Percentiles rank a stretch among this genome's conserved stretches.
phyloP scores from a whole-genome alignment of 2,888 invertebrate species.

The Megaustenia siamemsis region DNA sequence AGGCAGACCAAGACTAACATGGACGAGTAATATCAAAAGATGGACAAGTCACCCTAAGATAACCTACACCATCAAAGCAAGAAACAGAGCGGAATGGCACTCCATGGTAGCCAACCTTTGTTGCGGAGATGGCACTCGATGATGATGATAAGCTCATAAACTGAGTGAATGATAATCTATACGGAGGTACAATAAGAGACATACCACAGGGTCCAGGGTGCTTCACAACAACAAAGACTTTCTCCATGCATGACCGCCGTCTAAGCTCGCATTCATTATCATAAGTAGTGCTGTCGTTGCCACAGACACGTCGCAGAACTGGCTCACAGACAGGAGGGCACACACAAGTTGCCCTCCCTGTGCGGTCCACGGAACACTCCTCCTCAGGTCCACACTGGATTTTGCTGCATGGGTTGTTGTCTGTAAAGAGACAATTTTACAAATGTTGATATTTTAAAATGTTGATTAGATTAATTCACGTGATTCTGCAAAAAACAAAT shows the following conservation, averaged over 20 bases:
- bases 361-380: slow-evolving; percentile 89
- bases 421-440: slow-evolving; percentile 81
- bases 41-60: no score
- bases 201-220: slow-evolving; percentile 90
- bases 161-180: background rate
- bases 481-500: no score
- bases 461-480: no score
- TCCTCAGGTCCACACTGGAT: slow-evolving; percentile 89
- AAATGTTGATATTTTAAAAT: no score
- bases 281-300: slow-evolving; percentile 82
- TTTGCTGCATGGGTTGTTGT: slow-evolving; percentile 90
- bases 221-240: slow-evolving; percentile 87
- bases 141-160: background rate
- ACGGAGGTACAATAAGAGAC: background rate
- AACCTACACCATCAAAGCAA: no score
- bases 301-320: slow-evolving; percentile 84
- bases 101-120: no score
- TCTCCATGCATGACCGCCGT: slow-evolving; percentile 88
- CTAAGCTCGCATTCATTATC: slow-evolving; percentile 88
- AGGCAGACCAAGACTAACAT: no score
- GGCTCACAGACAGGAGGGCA: slow-evolving; percentile 91
- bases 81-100: no score
- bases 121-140: no score
- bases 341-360: slow-evolving; percentile 90
- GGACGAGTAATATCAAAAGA: no score